Conservation (phyloP, 2,113 vertebrate species). For the Pteropus alecto region DNA sequence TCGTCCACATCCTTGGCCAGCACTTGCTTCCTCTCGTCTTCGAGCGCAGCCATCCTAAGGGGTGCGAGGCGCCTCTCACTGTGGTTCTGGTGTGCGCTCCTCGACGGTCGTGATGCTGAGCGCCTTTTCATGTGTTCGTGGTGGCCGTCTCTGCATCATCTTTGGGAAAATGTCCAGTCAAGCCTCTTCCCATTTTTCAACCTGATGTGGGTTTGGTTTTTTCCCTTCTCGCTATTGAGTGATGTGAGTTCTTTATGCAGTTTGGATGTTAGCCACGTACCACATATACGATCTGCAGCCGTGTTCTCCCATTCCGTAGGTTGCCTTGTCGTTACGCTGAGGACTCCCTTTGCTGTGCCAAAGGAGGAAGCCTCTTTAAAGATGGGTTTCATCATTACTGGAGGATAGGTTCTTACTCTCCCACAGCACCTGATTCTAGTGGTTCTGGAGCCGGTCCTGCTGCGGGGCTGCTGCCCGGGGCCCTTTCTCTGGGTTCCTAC, state of each 20-base stretch:
- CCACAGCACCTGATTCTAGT: neutral
- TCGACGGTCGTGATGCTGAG: fast-evolving
- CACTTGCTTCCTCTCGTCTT: fast-evolving
- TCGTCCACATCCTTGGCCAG: fast-evolving
- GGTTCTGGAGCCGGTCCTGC: neutral
- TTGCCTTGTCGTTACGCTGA: neutral
- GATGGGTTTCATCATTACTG: fast-evolving
- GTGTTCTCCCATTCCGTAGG: neutral
- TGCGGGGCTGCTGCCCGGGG: neutral
- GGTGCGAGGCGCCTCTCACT: fast-evolving
- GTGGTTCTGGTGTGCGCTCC: neutral
- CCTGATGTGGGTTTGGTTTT: no score
- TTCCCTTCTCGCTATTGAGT: neutral
- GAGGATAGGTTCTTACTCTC: no score
- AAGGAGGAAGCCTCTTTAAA: neutral
- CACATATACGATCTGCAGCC: fast-evolving
- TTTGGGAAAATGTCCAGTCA: neutral
- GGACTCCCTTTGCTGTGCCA: no score
- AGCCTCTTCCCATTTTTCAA: no score
- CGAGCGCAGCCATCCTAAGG: fast-evolving
- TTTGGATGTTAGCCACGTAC: neutral
- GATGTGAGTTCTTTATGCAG: no score
- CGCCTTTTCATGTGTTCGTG: fast-evolving
- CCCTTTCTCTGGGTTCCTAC: neutral
- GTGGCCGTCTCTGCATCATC: neutral